Evolutionary conservation across 1,140 invertebrate genomes (phyloP), one percentile per base, ranked within the genome.

Genomic region (Euborellia annulipes): DNA sequence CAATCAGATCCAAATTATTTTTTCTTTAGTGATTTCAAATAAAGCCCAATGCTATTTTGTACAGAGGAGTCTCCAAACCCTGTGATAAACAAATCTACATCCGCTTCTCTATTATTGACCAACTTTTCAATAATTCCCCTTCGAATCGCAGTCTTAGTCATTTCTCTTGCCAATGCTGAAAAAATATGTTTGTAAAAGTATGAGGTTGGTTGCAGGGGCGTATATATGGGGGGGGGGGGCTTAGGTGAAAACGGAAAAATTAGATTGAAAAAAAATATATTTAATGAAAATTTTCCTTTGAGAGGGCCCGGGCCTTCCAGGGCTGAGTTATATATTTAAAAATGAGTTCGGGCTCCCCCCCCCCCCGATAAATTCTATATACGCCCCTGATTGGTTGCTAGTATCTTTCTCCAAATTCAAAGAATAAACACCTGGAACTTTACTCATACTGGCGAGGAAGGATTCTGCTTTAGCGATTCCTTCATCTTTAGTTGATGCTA

Each of bases 21-120:
- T 53, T 73, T 71, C 54, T 83, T 84, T 8, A 84, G 61, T 17
- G 68, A 59, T 53, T 82, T 67, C 17, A 86, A 62, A 56, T 85
- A 86, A 37, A 70, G 54, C 50, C 76, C 79, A 41, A 87, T 59
- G 4, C 66, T 67, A 52, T 75, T 67, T 60, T 86, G 82, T 1
- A 83, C 70, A 53, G 70, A 63, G 2, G 82, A 79, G 42, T 71
- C 62, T 36, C 66, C 65, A 2, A 78, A 49, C 48, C 66, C 67
- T 18, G 59, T 56, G 3, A 82, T 3, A 59, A 86, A 84, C 3
- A 62, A 55, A 20, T 77, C 59, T 2, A 72, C 54, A 59, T 86
- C 83, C 32, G 61, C 53, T 46, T 77, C 63, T 40, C 71, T 64
- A 54, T 73, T 75, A 36, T 74, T 67, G 45, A 71, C 59, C 34